These are phyloP conservation scores for Tympanuchus pallidicinctus DNA, from an alignment of 2,113 vertebrate species.

Conservation along the genomic window DNA sequence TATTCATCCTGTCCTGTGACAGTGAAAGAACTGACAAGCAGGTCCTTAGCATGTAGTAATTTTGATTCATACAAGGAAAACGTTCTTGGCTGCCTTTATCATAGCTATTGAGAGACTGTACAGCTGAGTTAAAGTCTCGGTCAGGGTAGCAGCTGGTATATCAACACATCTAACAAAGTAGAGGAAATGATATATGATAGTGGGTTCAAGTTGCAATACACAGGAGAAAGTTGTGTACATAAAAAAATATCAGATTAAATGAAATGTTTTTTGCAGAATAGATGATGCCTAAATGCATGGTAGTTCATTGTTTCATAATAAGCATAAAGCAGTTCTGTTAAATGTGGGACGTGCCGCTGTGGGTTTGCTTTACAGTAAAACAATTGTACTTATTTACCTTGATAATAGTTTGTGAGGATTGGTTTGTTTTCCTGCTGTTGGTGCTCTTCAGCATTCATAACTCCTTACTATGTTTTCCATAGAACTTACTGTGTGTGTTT, in stretches of 20 bases:
- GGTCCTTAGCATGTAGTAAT: neutral
- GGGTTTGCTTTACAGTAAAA: neutral
- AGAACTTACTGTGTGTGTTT: neutral
- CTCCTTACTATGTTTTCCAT: neutral
- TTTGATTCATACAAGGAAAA: neutral
- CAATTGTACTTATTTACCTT: neutral
- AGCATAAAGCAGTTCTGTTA: neutral
- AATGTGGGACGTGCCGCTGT: neutral
- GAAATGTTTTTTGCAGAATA: neutral
- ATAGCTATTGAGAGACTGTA: neutral
- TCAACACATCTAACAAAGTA: fast-evolving
- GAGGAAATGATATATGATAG: neutral
- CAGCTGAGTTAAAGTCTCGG: neutral
- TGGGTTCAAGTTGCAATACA: neutral
- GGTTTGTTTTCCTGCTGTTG: neutral
- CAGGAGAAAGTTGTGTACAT: neutral
- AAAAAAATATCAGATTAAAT: neutral
- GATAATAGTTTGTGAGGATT: neutral
- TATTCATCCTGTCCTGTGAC: neutral
- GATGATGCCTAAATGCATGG: neutral
- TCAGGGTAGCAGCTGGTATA: neutral
- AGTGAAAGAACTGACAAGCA: neutral
- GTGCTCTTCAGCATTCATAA: neutral
- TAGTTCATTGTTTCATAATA: neutral
- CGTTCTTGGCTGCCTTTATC: neutral